A percentile compares a stretch with the other conserved stretches of the same genome.
Conservation (phyloP, 2,797 vertebrate genomes). For the Manis javanica region DNA sequence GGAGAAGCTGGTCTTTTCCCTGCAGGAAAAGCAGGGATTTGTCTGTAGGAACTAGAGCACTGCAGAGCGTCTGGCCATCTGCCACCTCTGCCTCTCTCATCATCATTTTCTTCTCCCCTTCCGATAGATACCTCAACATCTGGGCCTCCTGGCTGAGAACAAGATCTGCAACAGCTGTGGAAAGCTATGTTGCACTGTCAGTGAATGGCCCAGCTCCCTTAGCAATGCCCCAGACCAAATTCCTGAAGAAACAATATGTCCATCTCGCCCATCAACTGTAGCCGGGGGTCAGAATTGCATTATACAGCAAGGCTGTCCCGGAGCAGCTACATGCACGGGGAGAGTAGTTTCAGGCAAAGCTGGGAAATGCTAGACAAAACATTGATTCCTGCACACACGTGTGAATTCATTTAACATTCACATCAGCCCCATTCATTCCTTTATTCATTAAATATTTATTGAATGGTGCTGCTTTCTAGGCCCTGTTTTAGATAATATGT, state of each 20-base stretch:
- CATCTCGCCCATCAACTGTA: background rate
- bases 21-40: background rate
- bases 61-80: too few relatives aligned
- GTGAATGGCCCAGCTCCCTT: background rate
- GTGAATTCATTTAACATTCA: background rate
- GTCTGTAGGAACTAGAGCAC: background rate
- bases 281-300: background rate
- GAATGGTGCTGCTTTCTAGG: background rate
- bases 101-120: constrained; percentile 27
- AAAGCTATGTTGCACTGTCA: background rate
- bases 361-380: background rate
- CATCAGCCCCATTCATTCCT: background rate
- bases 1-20: background rate
- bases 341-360: background rate
- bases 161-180: constrained; percentile 49
- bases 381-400: background rate
- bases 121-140: constrained; percentile 28
- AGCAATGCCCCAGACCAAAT: background rate
- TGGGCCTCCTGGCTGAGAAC: constrained; percentile 44
- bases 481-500: background rate
- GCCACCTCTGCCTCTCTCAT: background rate
- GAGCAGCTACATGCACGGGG: background rate
- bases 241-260: background rate
- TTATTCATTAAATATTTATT: constrained; percentile 34
- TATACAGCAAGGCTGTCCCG: background rate